A percentile compares a stretch with the other conserved stretches of the same genome.
Evolutionary conservation across 2,113 vertebrate genomes (phyloP).

Genomic region (Cebus imitator): DNA sequence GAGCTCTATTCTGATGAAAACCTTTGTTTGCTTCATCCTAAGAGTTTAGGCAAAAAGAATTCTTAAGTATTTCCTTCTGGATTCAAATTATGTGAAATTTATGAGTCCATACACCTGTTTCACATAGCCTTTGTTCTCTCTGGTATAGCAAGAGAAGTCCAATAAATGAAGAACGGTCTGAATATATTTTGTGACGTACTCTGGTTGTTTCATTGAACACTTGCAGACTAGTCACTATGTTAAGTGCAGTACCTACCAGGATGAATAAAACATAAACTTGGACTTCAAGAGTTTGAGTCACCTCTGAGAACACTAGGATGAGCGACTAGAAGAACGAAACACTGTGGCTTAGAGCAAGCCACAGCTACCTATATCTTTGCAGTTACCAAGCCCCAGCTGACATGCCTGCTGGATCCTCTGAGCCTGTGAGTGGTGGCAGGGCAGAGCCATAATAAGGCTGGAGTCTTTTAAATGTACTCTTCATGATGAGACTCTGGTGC

Average conservation of each 20-base stretch:
- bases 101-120: conserved; percentile 18
- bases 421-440: too few species aligned
- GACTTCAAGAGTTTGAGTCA: neutral
- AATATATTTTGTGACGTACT: neutral
- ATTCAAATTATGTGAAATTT: conserved; percentile 45
- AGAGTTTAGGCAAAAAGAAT: conserved; percentile 10
- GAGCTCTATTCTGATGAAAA: neutral
- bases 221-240: neutral
- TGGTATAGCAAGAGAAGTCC: neutral
- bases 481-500: neutral
- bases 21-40: neutral
- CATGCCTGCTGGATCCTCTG: rapidly evolving
- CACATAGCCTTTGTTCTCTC: neutral
- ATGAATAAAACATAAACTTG: neutral
- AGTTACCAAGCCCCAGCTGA: neutral
- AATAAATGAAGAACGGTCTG: neutral
- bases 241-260: neutral
- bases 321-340: neutral
- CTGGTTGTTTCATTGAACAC: conserved; percentile 36
- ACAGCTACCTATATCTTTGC: rapidly evolving
- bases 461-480: neutral
- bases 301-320: neutral
- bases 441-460: neutral
- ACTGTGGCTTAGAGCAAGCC: neutral
- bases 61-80: conserved; percentile 35